These are phyloP conservation scores for Cryptomyrus ogoouensis DNA, from an alignment of 2,113 vertebrate genomes.

Conservation along the genomic window DNA sequence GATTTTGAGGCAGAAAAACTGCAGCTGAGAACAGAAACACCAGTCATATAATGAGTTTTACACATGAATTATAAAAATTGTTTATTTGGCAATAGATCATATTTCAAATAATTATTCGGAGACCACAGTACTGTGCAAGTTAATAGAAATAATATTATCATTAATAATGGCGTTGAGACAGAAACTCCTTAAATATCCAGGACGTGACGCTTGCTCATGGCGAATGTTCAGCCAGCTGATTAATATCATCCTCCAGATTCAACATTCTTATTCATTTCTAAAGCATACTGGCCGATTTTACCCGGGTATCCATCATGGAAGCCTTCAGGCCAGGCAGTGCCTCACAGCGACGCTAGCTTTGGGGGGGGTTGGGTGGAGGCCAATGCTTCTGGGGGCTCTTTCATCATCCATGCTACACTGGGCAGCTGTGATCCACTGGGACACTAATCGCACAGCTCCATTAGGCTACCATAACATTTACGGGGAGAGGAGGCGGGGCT, in stretches of 20 bases:
- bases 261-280: background rate
- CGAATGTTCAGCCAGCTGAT: background rate
- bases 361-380: background rate
- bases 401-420: conserved; percentile 11
- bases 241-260: conserved; percentile 1
- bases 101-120: conserved; percentile 5
- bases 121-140: background rate
- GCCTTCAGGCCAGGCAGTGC: background rate
- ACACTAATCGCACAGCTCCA: background rate
- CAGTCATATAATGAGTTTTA: background rate
- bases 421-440: background rate
- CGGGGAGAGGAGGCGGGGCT: background rate
- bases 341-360: background rate
- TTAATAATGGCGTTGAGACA: background rate
- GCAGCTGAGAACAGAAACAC: background rate
- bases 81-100: background rate
- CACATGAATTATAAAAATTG: background rate
- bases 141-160: background rate
- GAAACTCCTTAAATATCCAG: background rate
- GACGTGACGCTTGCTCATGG: background rate
- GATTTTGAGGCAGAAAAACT: background rate
- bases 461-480: background rate
- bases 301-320: conserved; percentile 10
- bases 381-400: background rate
- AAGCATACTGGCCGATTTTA: background rate